Evolutionary conservation across 2,113 vertebrate species (phyloP), one percentile per base, ranked within the genome.

Genomic region (Aptenodytes patagonicus): DNA sequence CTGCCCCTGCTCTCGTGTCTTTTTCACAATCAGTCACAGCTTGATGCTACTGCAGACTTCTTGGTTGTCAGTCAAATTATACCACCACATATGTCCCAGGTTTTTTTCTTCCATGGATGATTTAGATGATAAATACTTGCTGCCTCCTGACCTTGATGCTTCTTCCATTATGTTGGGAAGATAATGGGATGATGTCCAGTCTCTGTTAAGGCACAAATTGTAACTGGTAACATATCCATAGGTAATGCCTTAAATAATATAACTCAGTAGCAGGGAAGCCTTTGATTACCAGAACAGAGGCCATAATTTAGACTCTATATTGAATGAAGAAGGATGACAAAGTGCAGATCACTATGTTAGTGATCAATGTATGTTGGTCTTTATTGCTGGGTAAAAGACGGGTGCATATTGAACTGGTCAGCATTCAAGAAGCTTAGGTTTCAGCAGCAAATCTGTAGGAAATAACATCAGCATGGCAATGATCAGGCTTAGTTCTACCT

Each of bases 1-100:
- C 31, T 80, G 29, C 13, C 38, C 36, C 42, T 81, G 29, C 21
- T 55, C 24, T 68, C 1, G 0, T 79, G 31, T 17, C 52, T 69
- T 91, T 81, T 51, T 82, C 65, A 89, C 60, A 83, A 7, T 40
- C 49, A 71, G 55, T 29, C 91, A 84, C 64, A 93, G 68, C 31
- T 52, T 72, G 83, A 71, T 68, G 49, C 17, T 89, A 71, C 47
- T 84, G 44, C 34, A 92, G 47, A 21, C 52, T 78, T 89, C 79
- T 94, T 65, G 88, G 77, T 83, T 95, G 72, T 92, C 77, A 71
- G 69, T 90, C 83, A 97, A 60, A 91, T 83, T 79, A 65, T 47
- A 79, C 5, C 42, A 85, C 28, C 25, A 65, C 42, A 83, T 44
- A 83, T 55, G 20, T 70, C n/a, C 20, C n/a, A 32, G 22, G 1